These are phyloP conservation scores for Chelmon rostratus DNA, from an alignment of 2,797 vertebrate species.

Conservation along the genomic window DNA sequence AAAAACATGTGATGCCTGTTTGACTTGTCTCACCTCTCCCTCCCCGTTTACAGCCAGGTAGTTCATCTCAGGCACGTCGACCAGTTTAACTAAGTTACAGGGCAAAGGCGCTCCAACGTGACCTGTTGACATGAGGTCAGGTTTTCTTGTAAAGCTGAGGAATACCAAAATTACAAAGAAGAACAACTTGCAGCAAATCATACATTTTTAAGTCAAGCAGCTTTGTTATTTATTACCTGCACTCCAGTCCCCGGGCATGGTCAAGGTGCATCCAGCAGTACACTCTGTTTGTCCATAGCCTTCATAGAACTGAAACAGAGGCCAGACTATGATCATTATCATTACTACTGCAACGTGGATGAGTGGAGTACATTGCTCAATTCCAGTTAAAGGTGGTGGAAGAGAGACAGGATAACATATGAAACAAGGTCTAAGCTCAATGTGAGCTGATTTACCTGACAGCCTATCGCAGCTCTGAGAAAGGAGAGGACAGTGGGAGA, in stretches of 20 bases:
- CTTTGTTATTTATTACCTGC: slow-evolving; percentile 86
- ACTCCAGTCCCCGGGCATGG: slow-evolving; percentile 92
- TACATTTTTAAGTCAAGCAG: neutral
- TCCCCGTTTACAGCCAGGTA: slow-evolving; percentile 92
- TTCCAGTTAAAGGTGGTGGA: neutral
- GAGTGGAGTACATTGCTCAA: neutral
- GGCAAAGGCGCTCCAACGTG: slow-evolving; percentile 95
- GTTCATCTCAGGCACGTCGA: slow-evolving; percentile 96
- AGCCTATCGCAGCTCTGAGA: slow-evolving; percentile 92
- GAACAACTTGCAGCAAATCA: neutral
- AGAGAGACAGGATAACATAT: neutral
- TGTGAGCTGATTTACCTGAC: slow-evolving; percentile 86
- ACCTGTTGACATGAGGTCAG: slow-evolving; percentile 77
- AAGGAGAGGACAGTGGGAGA: slow-evolving; percentile 93
- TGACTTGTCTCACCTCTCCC: slow-evolving; percentile 89
- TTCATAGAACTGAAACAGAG: slow-evolving; percentile 91
- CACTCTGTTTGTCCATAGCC: slow-evolving; percentile 98
- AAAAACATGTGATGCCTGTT: neutral
- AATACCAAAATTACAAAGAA: neutral
- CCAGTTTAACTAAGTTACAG: slow-evolving; percentile 91
- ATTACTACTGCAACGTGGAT: neutral
- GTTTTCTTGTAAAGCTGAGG: neutral
- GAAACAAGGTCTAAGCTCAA: neutral
- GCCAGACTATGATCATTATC: neutral
- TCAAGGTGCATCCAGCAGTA: slow-evolving; percentile 91